Conservation (phyloP, 1,140 invertebrate genomes). For the Cryptotermes secundus region DNA sequence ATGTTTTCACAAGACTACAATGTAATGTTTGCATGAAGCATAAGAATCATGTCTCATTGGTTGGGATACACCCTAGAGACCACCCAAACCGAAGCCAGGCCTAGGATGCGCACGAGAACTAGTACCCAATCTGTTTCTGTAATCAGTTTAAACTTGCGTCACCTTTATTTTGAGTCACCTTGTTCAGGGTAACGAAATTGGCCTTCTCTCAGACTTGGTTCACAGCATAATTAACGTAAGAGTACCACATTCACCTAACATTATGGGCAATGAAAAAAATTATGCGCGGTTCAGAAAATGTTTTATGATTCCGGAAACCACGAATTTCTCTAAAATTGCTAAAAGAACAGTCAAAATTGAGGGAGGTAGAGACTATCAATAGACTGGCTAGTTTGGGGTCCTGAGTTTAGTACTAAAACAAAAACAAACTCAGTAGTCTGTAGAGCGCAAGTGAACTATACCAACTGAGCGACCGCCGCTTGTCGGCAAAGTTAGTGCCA, state of each 20-base stretch:
- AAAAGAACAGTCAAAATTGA: no score
- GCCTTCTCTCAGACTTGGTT: not conserved
- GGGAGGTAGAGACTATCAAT: no score
- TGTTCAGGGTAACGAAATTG: not conserved
- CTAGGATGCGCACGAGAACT: not conserved
- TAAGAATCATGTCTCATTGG: not conserved
- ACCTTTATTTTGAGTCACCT: not conserved
- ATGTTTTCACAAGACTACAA: not conserved
- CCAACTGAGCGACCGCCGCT: no score
- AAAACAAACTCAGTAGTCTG: no score
- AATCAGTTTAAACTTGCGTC: not conserved
- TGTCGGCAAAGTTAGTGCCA: no score
- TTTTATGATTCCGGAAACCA: no score
- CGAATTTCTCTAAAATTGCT: no score
- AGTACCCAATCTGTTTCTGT: not conserved
- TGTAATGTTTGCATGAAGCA: not conserved
- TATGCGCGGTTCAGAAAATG: no score
- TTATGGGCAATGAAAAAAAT: no score
- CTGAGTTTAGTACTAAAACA: no score
- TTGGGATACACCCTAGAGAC: not conserved
- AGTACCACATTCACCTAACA: not conserved
- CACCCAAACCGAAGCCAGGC: not conserved
- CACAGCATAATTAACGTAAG: not conserved
- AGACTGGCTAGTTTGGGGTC: no score
- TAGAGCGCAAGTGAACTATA: no score